Conservation (phyloP, 2,888 invertebrate species). For the Caenorhabditis imperialis region DNA sequence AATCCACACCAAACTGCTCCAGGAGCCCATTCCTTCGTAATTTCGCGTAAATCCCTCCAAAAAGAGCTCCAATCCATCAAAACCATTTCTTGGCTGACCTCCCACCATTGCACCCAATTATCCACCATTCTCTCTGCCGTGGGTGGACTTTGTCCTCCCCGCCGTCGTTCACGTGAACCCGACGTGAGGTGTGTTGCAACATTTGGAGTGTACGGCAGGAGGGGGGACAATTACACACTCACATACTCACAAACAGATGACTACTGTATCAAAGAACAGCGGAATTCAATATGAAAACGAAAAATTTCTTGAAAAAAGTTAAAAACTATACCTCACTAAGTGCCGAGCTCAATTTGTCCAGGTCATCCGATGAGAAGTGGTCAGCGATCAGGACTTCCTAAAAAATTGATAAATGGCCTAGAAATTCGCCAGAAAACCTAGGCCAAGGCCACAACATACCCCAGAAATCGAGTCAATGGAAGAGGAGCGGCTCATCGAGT, state of each 20-base stretch:
- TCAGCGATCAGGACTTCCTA: constrained; percentile 58
- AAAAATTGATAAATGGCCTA: constrained; percentile 2
- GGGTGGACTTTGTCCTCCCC: constrained; percentile 32
- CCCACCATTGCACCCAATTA: too few species aligned
- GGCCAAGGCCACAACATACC: too few species aligned
- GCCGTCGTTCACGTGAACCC: constrained; percentile 36
- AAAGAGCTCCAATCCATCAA: too few species aligned
- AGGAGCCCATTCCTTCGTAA: too few species aligned
- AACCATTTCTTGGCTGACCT: too few species aligned
- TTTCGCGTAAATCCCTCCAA: too few species aligned
- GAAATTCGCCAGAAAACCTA: too few species aligned
- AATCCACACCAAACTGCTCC: too few species aligned
- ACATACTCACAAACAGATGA: not conserved
- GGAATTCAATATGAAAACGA: too few species aligned
- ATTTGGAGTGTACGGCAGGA: constrained; percentile 22
- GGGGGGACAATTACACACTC: too few species aligned
- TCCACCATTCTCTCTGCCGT: constrained; percentile 1
- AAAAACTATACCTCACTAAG: constrained; percentile 70
- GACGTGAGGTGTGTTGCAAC: constrained; percentile 25
- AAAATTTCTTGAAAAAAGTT: too few species aligned
- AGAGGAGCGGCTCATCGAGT: constrained; percentile 35
- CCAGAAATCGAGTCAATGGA: constrained; percentile 48
- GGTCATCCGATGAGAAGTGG: constrained; percentile 69
- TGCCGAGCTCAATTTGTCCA: constrained; percentile 76
- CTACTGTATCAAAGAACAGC: not conserved